Base-by-base conservation (phyloP, 1,140 invertebrate species). In the Temnothorax curvispinosus region DNA sequence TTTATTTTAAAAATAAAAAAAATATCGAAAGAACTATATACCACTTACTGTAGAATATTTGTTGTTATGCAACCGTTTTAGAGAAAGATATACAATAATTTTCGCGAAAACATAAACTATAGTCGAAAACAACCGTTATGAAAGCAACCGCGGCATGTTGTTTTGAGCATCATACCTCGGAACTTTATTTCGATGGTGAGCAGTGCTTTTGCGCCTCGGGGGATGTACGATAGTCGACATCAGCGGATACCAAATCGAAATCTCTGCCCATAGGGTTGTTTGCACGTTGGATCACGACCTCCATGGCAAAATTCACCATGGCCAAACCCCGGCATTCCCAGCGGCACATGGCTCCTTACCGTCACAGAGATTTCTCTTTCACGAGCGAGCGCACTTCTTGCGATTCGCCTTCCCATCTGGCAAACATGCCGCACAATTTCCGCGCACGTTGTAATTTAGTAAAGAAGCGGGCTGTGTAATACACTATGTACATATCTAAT, bases 211-310 rank as follows among this genome's bases (percentile, higher is more conserved):
- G 87, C 88, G 76, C 84, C 80, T 77, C 88, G 76, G 80, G 91
- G 89, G 85, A 90, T 76, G 90, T 71, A 65, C 87, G 90, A 85
- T 88, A 88, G 86, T 89, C 85, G 91, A 88, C 86, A 87, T 85
- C 78, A 85, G 64, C 82, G 87, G 87, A 90, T 91, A 91, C 81
- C 89, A 72, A 88, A 90, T 91, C 91, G 91, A 90, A 91, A 87
- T 87, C 75, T 84, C 65, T 91, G 89, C 89, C 90, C 89, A 87
- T 87, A 86, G 90, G 89, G 89, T 89, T 92, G 91, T 92, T 92
- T 92, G 91, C 90, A 85, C 87, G 87, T 86, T 90, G 90, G 91
- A 91, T 92, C 91, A 92, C 90, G 88, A 87, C 85, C 90, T 87
- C 89, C 90, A 91, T 91, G 74, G 89, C 85, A 86, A 92, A 92